phyloP scores from a whole-genome alignment of 2,797 vertebrate species.

The Mareca penelope region DNA sequence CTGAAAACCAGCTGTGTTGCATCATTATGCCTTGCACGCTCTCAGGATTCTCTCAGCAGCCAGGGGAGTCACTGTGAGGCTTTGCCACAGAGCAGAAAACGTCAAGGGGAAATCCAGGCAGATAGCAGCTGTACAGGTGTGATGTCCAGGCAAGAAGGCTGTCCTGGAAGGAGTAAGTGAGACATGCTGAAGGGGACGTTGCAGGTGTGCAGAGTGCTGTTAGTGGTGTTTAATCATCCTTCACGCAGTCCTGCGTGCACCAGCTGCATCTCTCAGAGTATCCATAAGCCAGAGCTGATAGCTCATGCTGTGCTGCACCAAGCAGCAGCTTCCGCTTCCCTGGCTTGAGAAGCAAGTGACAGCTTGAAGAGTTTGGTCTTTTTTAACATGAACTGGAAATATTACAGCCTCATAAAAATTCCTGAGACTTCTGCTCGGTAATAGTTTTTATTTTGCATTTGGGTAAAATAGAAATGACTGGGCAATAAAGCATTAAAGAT shows the following conservation, averaged over 20 bases:
- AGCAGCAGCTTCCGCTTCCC: background rate
- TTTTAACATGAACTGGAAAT: constrained; percentile 37
- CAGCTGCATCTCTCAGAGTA: background rate
- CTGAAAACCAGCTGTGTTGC: background rate
- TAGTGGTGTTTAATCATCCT: background rate
- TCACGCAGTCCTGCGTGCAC: background rate
- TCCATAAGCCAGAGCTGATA: background rate
- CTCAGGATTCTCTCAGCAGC: background rate
- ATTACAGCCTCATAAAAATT: constrained; percentile 58
- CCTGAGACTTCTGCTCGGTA: constrained; percentile 50
- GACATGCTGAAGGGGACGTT: background rate
- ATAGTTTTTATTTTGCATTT: constrained; percentile 51
- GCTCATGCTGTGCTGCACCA: background rate
- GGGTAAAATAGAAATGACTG: constrained; percentile 30
- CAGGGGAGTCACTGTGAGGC: background rate
- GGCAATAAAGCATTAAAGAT: background rate
- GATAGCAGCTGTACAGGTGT: background rate
- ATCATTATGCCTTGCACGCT: background rate
- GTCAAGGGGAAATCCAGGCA: background rate
- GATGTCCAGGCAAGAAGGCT: background rate
- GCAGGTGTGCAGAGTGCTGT: background rate
- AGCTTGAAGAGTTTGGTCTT: constrained; percentile 27
- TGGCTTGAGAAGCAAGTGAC: background rate
- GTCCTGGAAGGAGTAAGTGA: background rate
- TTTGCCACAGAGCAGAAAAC: background rate